phyloP scores from a whole-genome alignment of 2,888 invertebrate species.

The Drosophila nigricruria region DNA sequence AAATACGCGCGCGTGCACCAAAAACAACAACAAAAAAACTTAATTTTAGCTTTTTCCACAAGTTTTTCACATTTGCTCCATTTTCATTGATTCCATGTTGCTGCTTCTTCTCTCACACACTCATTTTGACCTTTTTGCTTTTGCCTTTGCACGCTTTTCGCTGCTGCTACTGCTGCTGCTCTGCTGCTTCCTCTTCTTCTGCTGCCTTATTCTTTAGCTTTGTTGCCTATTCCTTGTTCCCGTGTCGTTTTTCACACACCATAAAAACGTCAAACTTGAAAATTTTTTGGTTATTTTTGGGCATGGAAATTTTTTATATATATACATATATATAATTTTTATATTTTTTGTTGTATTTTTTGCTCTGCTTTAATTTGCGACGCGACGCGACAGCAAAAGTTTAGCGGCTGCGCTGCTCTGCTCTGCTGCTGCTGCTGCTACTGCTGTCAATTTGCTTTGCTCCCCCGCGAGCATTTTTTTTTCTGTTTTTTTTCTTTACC shows the following conservation, averaged over 20 bases:
- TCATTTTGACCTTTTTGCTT: constrained; percentile 67
- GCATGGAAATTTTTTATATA: constrained; percentile 65
- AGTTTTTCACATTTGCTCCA: constrained; percentile 74
- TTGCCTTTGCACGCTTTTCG: constrained; percentile 62
- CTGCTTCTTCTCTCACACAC: constrained; percentile 38
- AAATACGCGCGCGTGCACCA: constrained; percentile 65
- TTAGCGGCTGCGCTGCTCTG: constrained; percentile 73
- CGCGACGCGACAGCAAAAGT: constrained; percentile 60
- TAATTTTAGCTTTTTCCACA: constrained; percentile 76
- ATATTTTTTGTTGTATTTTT: constrained; percentile 10
- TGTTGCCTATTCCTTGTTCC: constrained; percentile 63
- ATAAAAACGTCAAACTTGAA: constrained; percentile 67
- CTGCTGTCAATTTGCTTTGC: constrained; percentile 59
- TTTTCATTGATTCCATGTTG: constrained; percentile 66
- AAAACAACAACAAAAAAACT: constrained; percentile 78
- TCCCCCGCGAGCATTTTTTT: constrained; percentile 60
- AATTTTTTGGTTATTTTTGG: constrained; percentile 72
- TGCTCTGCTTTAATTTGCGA: constrained; percentile 55
- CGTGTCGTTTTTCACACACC: constrained; percentile 60
- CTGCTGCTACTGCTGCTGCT: constrained; percentile 25
- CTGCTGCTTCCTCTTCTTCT: constrained; percentile 35
- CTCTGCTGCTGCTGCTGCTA: constrained; percentile 43
- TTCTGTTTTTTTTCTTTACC: constrained; percentile 46
- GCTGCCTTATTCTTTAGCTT: constrained; percentile 62
- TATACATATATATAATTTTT: neutral